phyloP scores from a whole-genome alignment of 1,140 invertebrate species.

The Brachionus asplanchnoidis region DNA sequence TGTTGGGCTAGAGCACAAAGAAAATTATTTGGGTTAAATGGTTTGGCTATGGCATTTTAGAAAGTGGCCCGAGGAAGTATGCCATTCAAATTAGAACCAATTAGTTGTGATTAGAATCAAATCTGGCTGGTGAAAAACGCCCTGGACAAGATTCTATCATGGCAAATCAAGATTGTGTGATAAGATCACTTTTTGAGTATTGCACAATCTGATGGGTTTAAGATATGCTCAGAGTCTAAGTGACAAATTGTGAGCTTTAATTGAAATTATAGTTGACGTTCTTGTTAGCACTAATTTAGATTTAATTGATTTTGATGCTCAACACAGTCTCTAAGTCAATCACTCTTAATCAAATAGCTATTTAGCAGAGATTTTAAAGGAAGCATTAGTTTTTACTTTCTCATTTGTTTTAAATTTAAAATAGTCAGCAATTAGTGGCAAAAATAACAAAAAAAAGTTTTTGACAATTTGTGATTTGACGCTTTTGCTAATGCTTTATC shows the following conservation, averaged over 20 bases:
- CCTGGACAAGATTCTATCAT: background rate
- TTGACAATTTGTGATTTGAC: background rate
- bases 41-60: background rate
- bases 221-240: background rate
- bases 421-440: background rate
- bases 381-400: background rate
- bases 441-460: background rate
- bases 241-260: background rate
- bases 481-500: background rate
- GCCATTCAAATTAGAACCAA: background rate
- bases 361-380: background rate
- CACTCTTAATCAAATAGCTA: constrained; percentile 13
- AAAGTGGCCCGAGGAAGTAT: constrained; percentile 8
- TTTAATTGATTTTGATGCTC: constrained; percentile 1
- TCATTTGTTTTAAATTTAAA: background rate
- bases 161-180: background rate
- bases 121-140: background rate
- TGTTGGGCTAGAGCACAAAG: background rate
- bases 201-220: background rate
- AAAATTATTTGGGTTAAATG: background rate
- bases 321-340: constrained; percentile 12
- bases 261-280: background rate
- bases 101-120: constrained; percentile 19
- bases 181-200: background rate
- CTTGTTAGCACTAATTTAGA: background rate